A percentile compares a stretch with the other conserved stretches of the same genome.
phyloP scores from a whole-genome alignment of 1,140 invertebrate genomes.

The Tenebrio molitor region DNA sequence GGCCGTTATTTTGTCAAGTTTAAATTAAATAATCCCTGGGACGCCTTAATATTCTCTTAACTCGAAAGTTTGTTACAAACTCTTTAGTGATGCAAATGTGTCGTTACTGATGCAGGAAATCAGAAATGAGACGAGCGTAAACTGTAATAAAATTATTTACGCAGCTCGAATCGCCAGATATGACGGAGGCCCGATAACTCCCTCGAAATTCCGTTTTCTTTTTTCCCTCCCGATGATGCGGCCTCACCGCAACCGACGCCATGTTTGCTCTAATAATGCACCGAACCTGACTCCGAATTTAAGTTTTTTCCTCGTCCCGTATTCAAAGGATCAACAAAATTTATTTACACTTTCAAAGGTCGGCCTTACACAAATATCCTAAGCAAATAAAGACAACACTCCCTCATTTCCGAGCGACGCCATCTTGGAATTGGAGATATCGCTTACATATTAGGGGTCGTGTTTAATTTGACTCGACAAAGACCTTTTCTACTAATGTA shows the following conservation, averaged over 20 bases:
- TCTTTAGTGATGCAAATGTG: slow-evolving; percentile 48
- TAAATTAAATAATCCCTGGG: slow-evolving; percentile 45
- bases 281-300: slow-evolving; percentile 42
- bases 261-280: slow-evolving; percentile 46
- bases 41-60: slow-evolving; percentile 44
- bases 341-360: slow-evolving; percentile 55
- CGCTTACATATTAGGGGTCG: slow-evolving; percentile 52
- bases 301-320: slow-evolving; percentile 24
- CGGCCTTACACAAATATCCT: slow-evolving; percentile 53
- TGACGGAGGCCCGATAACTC: neutral
- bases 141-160: slow-evolving; percentile 43
- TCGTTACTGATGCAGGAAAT: slow-evolving; percentile 46
- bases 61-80: slow-evolving; percentile 45
- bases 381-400: slow-evolving; percentile 56
- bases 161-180: slow-evolving; percentile 19
- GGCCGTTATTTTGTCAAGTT: slow-evolving; percentile 44
- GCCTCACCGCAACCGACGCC: slow-evolving; percentile 7
- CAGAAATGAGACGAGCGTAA: slow-evolving; percentile 42
- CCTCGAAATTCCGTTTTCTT: no score
- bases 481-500: slow-evolving; percentile 43
- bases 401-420: slow-evolving; percentile 49
- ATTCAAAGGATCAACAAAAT: slow-evolving; percentile 47
- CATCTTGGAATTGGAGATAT: slow-evolving; percentile 53
- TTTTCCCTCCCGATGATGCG: no score
- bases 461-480: slow-evolving; percentile 47